Base-by-base conservation (phyloP, 2,888 invertebrate species). In the Steinernema scapterisci region DNA sequence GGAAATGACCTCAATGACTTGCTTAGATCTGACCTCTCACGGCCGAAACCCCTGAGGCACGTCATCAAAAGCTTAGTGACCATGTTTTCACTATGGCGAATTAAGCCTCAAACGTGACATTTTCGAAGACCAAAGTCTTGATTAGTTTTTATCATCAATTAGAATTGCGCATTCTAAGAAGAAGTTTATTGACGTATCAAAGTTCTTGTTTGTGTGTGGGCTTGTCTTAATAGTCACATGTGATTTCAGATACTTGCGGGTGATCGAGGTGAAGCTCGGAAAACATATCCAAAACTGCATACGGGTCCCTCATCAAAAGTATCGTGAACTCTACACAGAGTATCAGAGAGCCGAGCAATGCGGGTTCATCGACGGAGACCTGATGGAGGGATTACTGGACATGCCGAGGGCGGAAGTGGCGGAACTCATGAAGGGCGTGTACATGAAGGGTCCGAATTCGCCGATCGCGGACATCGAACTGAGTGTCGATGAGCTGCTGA, bases 341-440 rank as follows among this genome's bases (percentile, higher is more conserved):
- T 92, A 94, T 80, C 95, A 93, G 85, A 93, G 93, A 1, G 95
- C 96, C 88, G 92, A 92, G 31, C 92, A 93, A 56, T 93, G 93
- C 87, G 96, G 96, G 3, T 99, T 99, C 89, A 93, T 99, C 74
- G 99, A 99, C 89, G 99, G 99, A 0, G 99, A 99, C 90, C 91
- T 99, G 73, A 93, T 99, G 76, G 99, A 99, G 89, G 94, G 94
- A 89, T 95, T 96, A 89, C 91, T 97, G 46, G 97, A 99, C 89
- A 91, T 99, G 79, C 92, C 90, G 73, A 91, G 94, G 38, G 94
- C 94, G 25, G 93, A 94, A 90, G 96, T 97, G 93, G 91, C 92
- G 78, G 94, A 95, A 88, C 93, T 95, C 31, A 92, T 94, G 6
- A 90, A 91, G 82, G 94, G 93, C 7, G 89, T 95, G 83, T 92